Conservation (phyloP, 1,140 invertebrate genomes). For the Conus ventricosus region DNA sequence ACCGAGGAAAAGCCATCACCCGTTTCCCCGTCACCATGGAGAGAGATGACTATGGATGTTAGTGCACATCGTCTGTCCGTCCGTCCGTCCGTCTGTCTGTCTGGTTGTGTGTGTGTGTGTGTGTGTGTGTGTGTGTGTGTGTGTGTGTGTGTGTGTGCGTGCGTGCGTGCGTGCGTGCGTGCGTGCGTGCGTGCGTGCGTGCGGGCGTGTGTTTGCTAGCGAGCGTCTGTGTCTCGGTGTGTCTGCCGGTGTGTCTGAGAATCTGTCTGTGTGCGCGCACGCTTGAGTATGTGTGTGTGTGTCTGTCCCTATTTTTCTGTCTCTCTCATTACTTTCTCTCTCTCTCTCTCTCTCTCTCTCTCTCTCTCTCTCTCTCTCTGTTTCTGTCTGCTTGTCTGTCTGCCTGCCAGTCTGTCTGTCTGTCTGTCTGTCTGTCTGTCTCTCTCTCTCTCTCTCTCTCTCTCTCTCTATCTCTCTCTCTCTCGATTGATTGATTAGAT, state of each 20-base stretch:
- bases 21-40: constrained; percentile 54
- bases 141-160: background rate
- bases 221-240: background rate
- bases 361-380: background rate
- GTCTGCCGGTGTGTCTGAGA: background rate
- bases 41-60: constrained; percentile 52
- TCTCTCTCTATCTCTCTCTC: too few relatives aligned
- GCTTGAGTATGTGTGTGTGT: background rate
- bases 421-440: too few relatives aligned
- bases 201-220: too few relatives aligned
- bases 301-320: background rate
- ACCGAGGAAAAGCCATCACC: constrained; percentile 47
- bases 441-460: too few relatives aligned
- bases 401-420: background rate
- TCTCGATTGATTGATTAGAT: too few relatives aligned
- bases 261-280: background rate
- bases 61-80: background rate
- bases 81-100: background rate
- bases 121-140: background rate
- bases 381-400: background rate
- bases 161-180: background rate
- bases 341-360: background rate
- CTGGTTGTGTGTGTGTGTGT: background rate
- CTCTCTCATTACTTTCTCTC: background rate
- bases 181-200: background rate